phyloP scores from a whole-genome alignment of 2,797 vertebrate species.

The Garrulus glandarius region DNA sequence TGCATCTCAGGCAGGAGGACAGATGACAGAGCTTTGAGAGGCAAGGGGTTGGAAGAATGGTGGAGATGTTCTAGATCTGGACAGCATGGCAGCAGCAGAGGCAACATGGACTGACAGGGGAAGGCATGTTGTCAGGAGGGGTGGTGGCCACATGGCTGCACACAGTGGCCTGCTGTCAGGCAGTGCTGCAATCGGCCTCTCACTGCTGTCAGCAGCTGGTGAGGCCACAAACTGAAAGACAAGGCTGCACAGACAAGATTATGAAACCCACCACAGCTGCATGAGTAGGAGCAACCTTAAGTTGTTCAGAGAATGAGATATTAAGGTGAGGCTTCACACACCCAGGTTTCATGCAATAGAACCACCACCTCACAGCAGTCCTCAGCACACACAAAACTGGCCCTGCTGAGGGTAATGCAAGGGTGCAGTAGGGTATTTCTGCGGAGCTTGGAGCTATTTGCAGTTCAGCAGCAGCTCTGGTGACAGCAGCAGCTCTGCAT shows the following conservation, averaged over 20 bases:
- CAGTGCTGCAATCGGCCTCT: background rate
- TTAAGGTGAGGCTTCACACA: background rate
- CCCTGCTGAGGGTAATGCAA: background rate
- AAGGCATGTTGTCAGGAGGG: background rate
- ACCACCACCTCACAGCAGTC: background rate
- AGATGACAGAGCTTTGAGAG: background rate
- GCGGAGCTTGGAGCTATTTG: background rate
- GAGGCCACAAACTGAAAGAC: background rate
- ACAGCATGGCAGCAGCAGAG: background rate
- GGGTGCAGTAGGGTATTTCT: background rate
- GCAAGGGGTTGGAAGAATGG: fast-evolving
- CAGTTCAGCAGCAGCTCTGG: background rate
- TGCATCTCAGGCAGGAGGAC: background rate
- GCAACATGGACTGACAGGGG: background rate
- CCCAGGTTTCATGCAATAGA: background rate
- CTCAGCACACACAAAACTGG: background rate
- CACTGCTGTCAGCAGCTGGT: background rate
- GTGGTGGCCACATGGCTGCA: background rate
- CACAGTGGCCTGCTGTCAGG: background rate
- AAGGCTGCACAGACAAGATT: background rate
- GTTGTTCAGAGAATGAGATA: background rate
- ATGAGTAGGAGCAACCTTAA: background rate
- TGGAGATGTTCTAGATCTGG: background rate
- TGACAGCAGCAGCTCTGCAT: background rate
- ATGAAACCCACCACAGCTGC: background rate